Conservation (phyloP, 1,140 invertebrate genomes). For the Lamellibrachia luymesi region DNA sequence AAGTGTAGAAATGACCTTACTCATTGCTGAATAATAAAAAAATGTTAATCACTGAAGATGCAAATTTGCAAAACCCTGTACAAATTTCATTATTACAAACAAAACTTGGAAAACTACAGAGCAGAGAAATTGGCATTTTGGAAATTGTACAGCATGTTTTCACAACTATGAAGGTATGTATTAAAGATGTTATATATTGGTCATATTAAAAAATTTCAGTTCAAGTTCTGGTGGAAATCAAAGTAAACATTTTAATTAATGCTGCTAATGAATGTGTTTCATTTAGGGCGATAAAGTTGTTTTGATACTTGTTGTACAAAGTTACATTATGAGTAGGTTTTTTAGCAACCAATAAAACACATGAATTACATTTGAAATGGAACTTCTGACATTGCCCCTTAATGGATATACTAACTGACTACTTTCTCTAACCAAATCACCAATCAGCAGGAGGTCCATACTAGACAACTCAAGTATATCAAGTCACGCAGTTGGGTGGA, state of each 20-base stretch:
- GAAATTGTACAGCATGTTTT: neutral
- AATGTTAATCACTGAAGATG: no score
- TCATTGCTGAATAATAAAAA: neutral
- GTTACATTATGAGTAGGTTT: no score
- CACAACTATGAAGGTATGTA: neutral
- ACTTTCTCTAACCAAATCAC: neutral
- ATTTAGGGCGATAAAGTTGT: no score
- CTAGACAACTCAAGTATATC: constrained; percentile 1
- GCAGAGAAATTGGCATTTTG: neutral
- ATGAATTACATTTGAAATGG: neutral
- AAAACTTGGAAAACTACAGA: neutral
- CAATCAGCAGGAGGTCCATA: neutral
- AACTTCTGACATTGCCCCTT: neutral
- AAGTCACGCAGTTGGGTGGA: neutral
- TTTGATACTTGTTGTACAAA: no score
- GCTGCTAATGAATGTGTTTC: neutral
- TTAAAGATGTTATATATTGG: neutral
- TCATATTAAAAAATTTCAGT: neutral
- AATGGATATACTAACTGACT: neutral
- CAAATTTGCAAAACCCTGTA: no score
- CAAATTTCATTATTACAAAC: no score
- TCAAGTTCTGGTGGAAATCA: neutral
- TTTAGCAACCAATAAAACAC: no score
- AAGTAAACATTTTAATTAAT: neutral
- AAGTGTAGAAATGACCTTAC: neutral